Base-by-base conservation (phyloP, 2,888 invertebrate species). In the Gandaritis pyraliata region DNA sequence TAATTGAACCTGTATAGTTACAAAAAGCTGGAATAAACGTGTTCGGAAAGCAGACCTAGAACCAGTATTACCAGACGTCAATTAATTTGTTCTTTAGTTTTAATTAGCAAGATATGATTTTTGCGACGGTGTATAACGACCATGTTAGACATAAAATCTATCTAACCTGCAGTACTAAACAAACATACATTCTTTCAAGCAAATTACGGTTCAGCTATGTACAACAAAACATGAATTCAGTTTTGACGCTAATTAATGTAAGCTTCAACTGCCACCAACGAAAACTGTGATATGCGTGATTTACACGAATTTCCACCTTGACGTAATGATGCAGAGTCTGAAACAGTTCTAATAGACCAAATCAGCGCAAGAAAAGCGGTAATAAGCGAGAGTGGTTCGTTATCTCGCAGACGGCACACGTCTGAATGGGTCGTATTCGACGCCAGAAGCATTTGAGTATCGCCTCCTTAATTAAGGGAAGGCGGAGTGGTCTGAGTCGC, bases 391-490 rank as follows among this genome's bases (percentile, higher is more conserved):
- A 86, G 81, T 84, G 90, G 81, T 85, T 86, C 85, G 85, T 89
- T 90, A 90, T 87, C 83, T 85, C 75, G 77, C 80, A 84, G 86
- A 85, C 86, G 76, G 81, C 82, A 83, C 80, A 82, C 83, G 85
- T 83, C 80, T 88, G 84, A 86, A 88, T 87, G 78, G 83, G 74
- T 77, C 80, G 77, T 82, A 86, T 83, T 75, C 73, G 68, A 71
- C 82, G 80, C 72, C 75, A 81, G 82, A 74, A 82, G 81, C 86
- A 81, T 85, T 84, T 76, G 81, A 86, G 85, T 77, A 86, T 86
- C 81, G 79, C 85, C 84, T 85, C 85, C 88, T 89, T 90, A 90
- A 90, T 90, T 91, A 91, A 87, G 84, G 85, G 77, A 81, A 81
- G 81, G 82, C 75, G 67, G 87, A 88, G 90, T 87, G 85, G 87